Percentiles rank a stretch among this genome's conserved stretches.
phyloP scores from a whole-genome alignment of 1,140 invertebrate species.

The Arctopsyche grandis region DNA sequence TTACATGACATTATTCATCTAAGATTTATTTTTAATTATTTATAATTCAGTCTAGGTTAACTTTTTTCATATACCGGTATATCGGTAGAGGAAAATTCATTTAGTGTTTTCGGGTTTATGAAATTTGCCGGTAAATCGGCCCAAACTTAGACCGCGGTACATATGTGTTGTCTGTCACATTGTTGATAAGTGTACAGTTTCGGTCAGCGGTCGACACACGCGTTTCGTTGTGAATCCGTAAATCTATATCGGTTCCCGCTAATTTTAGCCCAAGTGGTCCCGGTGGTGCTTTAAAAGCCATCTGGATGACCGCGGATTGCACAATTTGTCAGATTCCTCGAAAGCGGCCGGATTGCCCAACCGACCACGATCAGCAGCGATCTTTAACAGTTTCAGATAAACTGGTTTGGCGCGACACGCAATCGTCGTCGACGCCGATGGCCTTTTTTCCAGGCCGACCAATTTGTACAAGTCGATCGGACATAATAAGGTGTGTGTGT shows the following conservation, averaged over 20 bases:
- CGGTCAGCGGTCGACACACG: too few relatives aligned
- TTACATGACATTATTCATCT: too few relatives aligned
- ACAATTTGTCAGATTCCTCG: constrained; percentile 21
- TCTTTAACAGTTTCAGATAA: constrained; percentile 27
- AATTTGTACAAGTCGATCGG: constrained; percentile 18
- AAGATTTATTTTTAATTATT: too few relatives aligned
- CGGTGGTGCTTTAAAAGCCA: background rate
- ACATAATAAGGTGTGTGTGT: background rate
- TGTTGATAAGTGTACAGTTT: too few relatives aligned
- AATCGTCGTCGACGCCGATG: background rate
- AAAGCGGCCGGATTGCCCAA: background rate
- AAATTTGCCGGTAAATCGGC: too few relatives aligned
- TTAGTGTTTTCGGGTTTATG: too few relatives aligned
- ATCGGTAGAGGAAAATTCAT: too few relatives aligned
- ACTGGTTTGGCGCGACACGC: constrained; percentile 11
- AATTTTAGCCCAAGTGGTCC: background rate
- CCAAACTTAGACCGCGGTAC: too few relatives aligned
- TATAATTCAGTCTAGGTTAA: too few relatives aligned
- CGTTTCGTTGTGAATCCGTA: background rate
- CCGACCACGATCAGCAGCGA: background rate
- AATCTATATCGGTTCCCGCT: constrained; percentile 1
- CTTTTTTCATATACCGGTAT: too few relatives aligned
- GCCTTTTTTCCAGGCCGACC: background rate
- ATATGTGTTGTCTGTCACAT: too few relatives aligned
- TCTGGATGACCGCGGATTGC: constrained; percentile 19